phyloP scores from a whole-genome alignment of 2,113 vertebrate species.

The Saccopteryx bilineata region DNA sequence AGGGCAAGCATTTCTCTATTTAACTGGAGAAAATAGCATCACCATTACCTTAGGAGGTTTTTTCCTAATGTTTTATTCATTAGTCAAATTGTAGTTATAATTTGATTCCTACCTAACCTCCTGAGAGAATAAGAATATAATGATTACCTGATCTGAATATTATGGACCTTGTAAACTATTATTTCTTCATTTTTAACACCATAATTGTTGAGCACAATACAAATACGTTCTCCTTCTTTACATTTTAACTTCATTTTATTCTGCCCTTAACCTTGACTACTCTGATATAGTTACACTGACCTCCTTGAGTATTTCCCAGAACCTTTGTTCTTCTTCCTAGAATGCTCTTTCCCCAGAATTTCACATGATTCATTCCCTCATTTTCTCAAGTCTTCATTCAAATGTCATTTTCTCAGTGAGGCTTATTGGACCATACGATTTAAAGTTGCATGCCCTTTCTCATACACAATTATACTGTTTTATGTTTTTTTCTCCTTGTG shows the following conservation, averaged over 20 bases:
- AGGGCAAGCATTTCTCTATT: neutral
- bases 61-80: neutral
- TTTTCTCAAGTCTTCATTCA: neutral
- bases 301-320: neutral
- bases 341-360: neutral
- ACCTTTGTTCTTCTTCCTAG: neutral
- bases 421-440: neutral
- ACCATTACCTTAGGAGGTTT: neutral
- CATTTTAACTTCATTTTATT: neutral
- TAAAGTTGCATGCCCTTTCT: neutral
- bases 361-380: neutral
- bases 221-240: neutral
- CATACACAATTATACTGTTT: neutral
- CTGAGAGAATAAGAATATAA: neutral
- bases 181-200: neutral
- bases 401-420: neutral
- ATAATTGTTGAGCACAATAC: neutral
- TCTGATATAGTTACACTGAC: neutral
- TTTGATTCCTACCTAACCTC: neutral
- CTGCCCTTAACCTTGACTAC: neutral
- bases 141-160: neutral
- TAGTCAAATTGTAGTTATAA: neutral
- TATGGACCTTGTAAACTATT: neutral
- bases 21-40: neutral
- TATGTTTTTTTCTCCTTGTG: neutral